These are phyloP conservation scores for Emydura subglobosa DNA, from an alignment of 2,113 vertebrate species.

Conservation along the genomic window DNA sequence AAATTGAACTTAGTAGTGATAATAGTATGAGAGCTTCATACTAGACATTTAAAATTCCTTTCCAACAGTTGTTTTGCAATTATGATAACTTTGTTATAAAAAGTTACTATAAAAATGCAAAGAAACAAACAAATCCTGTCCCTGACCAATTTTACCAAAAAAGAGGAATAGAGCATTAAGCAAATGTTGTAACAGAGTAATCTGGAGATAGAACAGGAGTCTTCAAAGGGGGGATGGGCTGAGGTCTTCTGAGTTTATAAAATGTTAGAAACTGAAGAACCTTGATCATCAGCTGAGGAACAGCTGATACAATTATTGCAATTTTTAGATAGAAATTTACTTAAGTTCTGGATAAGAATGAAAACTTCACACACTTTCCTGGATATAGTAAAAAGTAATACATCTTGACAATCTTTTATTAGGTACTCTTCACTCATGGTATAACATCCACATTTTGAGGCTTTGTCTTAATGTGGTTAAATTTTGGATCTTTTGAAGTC, in stretches of 20 bases:
- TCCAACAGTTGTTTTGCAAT: neutral
- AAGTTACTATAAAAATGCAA: neutral
- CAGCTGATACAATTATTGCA: neutral
- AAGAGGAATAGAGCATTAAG: neutral
- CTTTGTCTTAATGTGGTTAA: neutral
- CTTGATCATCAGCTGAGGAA: slow-evolving; percentile 1
- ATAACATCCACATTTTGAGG: neutral
- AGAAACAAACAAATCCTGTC: neutral
- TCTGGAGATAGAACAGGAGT: neutral
- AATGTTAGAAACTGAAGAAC: neutral
- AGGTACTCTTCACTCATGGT: neutral
- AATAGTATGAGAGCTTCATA: neutral
- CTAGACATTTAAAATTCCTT: neutral
- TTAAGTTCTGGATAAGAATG: neutral
- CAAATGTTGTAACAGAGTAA: neutral
- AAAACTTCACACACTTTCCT: neutral
- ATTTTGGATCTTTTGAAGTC: neutral
- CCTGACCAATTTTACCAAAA: fast-evolving
- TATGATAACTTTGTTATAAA: neutral
- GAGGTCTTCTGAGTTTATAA: neutral
- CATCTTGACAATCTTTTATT: neutral
- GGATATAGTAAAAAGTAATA: neutral
- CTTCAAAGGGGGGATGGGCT: neutral
- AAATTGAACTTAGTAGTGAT: slow-evolving; percentile 6
- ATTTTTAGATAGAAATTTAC: neutral